Evolutionary conservation across 2,797 vertebrate species (phyloP).

Genomic region (Clarias platycephalus): DNA sequence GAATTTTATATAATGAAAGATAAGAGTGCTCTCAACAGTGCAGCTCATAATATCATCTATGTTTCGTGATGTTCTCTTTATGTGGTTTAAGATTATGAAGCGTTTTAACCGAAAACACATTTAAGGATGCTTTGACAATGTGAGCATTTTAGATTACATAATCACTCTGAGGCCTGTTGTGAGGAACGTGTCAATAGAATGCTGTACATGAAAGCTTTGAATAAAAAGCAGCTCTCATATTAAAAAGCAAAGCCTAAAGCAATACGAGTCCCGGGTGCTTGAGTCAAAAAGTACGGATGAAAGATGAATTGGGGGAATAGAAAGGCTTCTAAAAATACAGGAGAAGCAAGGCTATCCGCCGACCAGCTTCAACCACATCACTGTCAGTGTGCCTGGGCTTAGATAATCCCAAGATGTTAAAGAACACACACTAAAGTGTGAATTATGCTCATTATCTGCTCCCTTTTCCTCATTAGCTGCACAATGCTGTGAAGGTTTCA

Average conservation of each 20-base stretch:
- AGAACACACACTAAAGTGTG: slow-evolving; percentile 61
- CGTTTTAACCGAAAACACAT: slow-evolving; percentile 15
- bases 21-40: slow-evolving; percentile 5
- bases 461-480: slow-evolving; percentile 54
- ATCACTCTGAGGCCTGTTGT: background rate
- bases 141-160: slow-evolving; percentile 1
- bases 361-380: slow-evolving; percentile 37
- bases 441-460: slow-evolving; percentile 66
- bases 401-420: slow-evolving; percentile 61
- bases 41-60: background rate
- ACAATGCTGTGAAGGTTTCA: slow-evolving; percentile 48
- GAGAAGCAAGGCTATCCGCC: slow-evolving; percentile 37
- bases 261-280: slow-evolving; percentile 9
- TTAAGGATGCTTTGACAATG: slow-evolving; percentile 16
- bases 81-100: background rate
- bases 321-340: slow-evolving; percentile 52
- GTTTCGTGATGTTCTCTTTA: slow-evolving; percentile 8
- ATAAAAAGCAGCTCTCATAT: slow-evolving; percentile 20
- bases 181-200: slow-evolving; percentile 6
- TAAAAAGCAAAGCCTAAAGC: slow-evolving; percentile 29
- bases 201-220: slow-evolving; percentile 14
- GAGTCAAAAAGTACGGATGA: slow-evolving; percentile 26
- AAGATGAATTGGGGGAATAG: slow-evolving; percentile 45
- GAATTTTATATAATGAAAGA: background rate
- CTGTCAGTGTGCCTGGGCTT: slow-evolving; percentile 56